Evolutionary conservation across 1,140 invertebrate genomes (phyloP).

Genomic region (Pygmarrhopalites habei): DNA sequence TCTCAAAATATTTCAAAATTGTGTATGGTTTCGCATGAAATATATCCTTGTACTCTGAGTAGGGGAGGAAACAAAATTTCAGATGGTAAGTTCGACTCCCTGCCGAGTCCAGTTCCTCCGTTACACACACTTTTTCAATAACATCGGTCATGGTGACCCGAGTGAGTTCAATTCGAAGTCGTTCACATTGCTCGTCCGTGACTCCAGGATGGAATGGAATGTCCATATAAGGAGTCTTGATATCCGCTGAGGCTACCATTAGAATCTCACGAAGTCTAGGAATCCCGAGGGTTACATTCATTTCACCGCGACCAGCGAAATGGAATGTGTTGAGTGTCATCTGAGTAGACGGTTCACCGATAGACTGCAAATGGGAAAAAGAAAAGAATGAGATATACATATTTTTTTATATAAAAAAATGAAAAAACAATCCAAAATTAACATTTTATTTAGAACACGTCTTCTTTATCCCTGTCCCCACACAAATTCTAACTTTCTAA

Average conservation of each 20-base stretch:
- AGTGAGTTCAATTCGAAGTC: slow-evolving; percentile 61
- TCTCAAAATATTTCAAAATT: slow-evolving; percentile 51
- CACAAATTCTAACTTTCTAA: too few species aligned
- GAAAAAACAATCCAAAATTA: background rate
- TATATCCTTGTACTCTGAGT: slow-evolving; percentile 61
- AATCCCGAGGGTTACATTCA: slow-evolving; percentile 98
- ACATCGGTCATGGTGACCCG: slow-evolving; percentile 70
- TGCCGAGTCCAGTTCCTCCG: slow-evolving; percentile 51
- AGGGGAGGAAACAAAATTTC: slow-evolving; percentile 63
- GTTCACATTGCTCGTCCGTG: slow-evolving; percentile 55
- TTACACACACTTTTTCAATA: slow-evolving; percentile 63
- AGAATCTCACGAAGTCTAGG: slow-evolving; percentile 92
- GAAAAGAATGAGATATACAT: slow-evolving; percentile 13
- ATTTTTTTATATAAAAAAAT: background rate
- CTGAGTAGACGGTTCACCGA: slow-evolving; percentile 98
- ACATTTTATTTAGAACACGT: too few species aligned
- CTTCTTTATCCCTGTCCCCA: too few species aligned
- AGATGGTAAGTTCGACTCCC: slow-evolving; percentile 26
- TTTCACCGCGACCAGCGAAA: slow-evolving; percentile 97
- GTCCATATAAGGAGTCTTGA: slow-evolving; percentile 95
- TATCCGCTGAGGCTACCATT: slow-evolving; percentile 84
- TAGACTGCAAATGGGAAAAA: slow-evolving; percentile 52
- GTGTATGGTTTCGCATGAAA: slow-evolving; percentile 60
- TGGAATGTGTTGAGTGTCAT: slow-evolving; percentile 99
- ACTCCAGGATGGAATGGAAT: slow-evolving; percentile 60